Evolutionary conservation across 2,888 invertebrate genomes (phyloP).

Genomic region (Dusona sp.): DNA sequence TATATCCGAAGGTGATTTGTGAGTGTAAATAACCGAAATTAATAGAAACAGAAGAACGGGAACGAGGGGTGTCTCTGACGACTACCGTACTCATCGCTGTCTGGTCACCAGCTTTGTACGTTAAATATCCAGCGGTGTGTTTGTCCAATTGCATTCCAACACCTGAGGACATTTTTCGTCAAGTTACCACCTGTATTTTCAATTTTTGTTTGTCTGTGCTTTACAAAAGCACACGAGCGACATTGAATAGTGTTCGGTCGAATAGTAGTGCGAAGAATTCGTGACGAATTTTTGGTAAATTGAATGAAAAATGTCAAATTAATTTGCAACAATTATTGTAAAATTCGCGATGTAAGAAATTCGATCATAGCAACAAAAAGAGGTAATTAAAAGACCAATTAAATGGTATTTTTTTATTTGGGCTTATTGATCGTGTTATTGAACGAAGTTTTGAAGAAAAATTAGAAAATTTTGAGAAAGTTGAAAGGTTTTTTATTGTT

Average conservation of each 20-base stretch:
- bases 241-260: too few species aligned
- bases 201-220: not conserved
- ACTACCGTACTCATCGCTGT: constrained; percentile 92
- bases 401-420: too few species aligned
- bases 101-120: constrained; percentile 89
- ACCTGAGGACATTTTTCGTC: constrained; percentile 85
- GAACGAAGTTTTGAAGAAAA: too few species aligned
- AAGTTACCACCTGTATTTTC: not conserved
- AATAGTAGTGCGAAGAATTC: too few species aligned
- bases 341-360: not conserved
- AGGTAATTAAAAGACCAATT: not conserved
- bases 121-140: constrained; percentile 94
- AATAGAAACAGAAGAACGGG: constrained; percentile 85
- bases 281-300: not conserved
- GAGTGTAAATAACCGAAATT: constrained; percentile 94
- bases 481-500: not conserved
- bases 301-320: not conserved
- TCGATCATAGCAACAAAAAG: not conserved
- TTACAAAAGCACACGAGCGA: too few species aligned
- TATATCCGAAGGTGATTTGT: constrained; percentile 90
- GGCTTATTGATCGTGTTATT: too few species aligned
- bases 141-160: constrained; percentile 94
- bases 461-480: too few species aligned
- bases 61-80: constrained; percentile 88
- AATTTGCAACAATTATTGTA: not conserved